A percentile compares a stretch with the other conserved stretches of the same genome.
Evolutionary conservation across 1,140 invertebrate species (phyloP).

Genomic region (Ctenoplectra terminalis): DNA sequence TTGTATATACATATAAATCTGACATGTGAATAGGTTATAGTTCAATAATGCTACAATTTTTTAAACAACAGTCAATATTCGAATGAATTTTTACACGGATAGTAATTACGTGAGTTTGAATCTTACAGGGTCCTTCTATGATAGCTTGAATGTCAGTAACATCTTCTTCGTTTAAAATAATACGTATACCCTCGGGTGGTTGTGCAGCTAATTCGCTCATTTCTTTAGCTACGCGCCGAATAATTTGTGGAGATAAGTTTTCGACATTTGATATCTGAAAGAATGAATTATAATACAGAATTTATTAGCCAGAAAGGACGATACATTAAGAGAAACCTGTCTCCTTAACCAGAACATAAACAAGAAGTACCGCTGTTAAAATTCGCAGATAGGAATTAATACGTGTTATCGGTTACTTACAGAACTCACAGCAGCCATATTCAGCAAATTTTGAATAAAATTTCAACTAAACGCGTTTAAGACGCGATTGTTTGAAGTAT

Average conservation of each 20-base stretch:
- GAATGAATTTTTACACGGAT: background rate
- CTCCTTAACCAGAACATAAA: constrained; percentile 47
- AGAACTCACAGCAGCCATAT: constrained; percentile 78
- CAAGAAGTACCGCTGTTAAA: constrained; percentile 34
- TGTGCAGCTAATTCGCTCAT: constrained; percentile 89
- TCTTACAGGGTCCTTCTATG: constrained; percentile 93
- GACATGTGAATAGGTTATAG: constrained; percentile 42
- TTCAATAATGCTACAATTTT: background rate
- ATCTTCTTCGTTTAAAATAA: constrained; percentile 94
- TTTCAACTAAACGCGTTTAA: constrained; percentile 44
- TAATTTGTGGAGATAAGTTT: constrained; percentile 96
- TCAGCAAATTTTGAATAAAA: constrained; percentile 38
- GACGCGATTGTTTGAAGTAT: constrained; percentile 54
- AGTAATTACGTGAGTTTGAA: constrained; percentile 22
- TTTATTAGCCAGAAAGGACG: background rate
- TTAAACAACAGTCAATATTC: background rate
- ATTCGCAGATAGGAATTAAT: constrained; percentile 16
- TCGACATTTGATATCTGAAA: constrained; percentile 93
- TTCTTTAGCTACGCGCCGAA: constrained; percentile 92
- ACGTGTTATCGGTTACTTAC: constrained; percentile 66
- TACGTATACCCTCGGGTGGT: constrained; percentile 94
- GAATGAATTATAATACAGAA: background rate
- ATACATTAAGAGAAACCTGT: background rate
- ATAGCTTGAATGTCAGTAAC: constrained; percentile 96
- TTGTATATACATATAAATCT: constrained; percentile 8